phyloP scores from a whole-genome alignment of 2,113 vertebrate species.

The Azemiops feae region DNA sequence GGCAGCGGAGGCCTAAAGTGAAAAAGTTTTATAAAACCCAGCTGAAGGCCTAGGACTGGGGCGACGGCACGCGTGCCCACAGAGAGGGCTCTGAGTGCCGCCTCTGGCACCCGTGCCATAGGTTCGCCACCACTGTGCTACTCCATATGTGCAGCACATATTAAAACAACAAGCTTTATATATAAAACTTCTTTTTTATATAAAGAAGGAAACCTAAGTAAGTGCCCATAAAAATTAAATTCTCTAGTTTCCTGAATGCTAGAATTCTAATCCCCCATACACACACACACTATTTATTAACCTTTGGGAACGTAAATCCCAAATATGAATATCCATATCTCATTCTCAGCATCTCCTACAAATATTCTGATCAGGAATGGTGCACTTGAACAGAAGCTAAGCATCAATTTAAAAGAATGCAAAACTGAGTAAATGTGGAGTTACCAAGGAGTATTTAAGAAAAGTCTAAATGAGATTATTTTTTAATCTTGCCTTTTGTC shows the following conservation, averaged over 20 bases:
- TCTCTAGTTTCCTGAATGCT: not conserved
- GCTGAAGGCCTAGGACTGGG: too few relatives aligned
- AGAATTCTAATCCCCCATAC: not conserved
- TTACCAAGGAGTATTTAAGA: not conserved
- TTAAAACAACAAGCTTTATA: not conserved
- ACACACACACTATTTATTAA: not conserved
- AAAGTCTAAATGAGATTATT: not conserved
- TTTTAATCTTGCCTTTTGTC: not conserved
- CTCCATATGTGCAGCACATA: not conserved
- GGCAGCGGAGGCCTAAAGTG: too few relatives aligned
- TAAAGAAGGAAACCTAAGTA: not conserved
- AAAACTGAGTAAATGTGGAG: not conserved
- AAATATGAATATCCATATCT: not conserved
- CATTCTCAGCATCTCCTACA: not conserved
- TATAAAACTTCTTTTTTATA: not conserved
- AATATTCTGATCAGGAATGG: not conserved
- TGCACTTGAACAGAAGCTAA: not conserved
- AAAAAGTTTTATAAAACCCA: too few relatives aligned
- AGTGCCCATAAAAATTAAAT: not conserved
- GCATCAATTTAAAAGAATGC: not conserved
- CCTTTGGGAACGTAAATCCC: not conserved
- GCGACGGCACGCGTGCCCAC: too few relatives aligned
- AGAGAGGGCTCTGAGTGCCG: too few relatives aligned
- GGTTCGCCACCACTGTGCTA: too few relatives aligned
- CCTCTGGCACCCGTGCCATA: too few relatives aligned